phyloP scores from a whole-genome alignment of 2,113 vertebrate genomes.

The Porphyrio hochstetteri region DNA sequence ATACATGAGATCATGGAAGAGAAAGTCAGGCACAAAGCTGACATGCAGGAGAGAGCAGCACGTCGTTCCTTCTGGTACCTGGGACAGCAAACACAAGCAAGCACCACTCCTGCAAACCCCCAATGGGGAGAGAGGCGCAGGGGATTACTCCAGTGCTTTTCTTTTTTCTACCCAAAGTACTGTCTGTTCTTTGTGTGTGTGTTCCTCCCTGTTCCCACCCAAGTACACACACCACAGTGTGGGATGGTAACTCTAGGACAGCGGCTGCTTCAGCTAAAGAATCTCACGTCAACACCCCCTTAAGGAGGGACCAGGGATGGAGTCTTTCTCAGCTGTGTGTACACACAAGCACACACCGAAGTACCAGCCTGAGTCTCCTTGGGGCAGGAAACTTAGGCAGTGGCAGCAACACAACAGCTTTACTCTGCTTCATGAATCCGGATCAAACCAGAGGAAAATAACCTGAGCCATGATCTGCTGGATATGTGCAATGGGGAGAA shows the following conservation, averaged over 20 bases:
- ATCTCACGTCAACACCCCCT: neutral
- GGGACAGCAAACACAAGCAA: conserved; percentile 10
- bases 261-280: neutral
- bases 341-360: neutral
- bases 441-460: neutral
- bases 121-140: neutral
- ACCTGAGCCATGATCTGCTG: neutral
- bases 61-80: neutral
- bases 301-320: neutral
- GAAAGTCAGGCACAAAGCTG: neutral
- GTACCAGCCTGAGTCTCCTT: neutral
- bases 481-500: neutral
- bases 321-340: neutral
- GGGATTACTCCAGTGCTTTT: neutral
- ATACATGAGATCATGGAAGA: neutral
- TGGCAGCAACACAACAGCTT: neutral
- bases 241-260: neutral
- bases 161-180: neutral
- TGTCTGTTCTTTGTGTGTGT: neutral
- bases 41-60: neutral
- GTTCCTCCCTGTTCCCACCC: neutral
- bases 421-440: neutral
- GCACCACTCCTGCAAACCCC: neutral
- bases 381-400: neutral
- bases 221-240: neutral